Conservation (phyloP, 2,888 invertebrate genomes). For the Tinea pellionella region DNA sequence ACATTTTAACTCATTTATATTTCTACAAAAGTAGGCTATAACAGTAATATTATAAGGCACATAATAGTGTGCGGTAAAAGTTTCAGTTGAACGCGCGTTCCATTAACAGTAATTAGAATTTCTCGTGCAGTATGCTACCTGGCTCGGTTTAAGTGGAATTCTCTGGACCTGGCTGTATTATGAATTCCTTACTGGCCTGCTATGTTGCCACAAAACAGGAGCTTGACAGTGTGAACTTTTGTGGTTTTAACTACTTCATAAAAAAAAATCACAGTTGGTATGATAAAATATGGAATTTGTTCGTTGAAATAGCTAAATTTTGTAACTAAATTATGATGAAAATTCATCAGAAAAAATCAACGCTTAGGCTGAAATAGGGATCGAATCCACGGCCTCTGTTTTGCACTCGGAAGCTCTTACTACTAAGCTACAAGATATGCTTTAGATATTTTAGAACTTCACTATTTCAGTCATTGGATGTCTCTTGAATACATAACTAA, state of each 20-base stretch:
- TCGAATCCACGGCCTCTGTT: too few relatives aligned
- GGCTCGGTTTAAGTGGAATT: slow-evolving; percentile 13
- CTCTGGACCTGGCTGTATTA: slow-evolving; percentile 9
- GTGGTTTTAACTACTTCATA: too few relatives aligned
- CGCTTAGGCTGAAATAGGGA: too few relatives aligned
- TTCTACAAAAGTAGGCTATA: not conserved
- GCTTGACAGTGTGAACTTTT: not conserved
- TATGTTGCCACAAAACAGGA: not conserved
- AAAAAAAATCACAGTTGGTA: too few relatives aligned
- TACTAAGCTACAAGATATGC: too few relatives aligned
- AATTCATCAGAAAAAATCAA: too few relatives aligned
- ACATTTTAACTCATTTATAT: not conserved
- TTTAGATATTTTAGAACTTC: too few relatives aligned
- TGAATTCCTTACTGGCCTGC: not conserved
- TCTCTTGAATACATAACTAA: not conserved
- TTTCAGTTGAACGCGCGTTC: slow-evolving; percentile 45
- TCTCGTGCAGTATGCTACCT: slow-evolving; percentile 27
- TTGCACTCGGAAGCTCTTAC: too few relatives aligned
- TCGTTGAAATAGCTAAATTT: too few relatives aligned
- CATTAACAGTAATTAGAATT: slow-evolving; percentile 63
- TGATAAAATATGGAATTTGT: too few relatives aligned
- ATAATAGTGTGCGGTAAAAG: slow-evolving; percentile 21
- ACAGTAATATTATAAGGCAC: not conserved
- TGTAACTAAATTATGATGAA: too few relatives aligned
- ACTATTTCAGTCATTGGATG: too few relatives aligned